phyloP scores from a whole-genome alignment of 2,113 vertebrate species.

The Zootoca vivipara region DNA sequence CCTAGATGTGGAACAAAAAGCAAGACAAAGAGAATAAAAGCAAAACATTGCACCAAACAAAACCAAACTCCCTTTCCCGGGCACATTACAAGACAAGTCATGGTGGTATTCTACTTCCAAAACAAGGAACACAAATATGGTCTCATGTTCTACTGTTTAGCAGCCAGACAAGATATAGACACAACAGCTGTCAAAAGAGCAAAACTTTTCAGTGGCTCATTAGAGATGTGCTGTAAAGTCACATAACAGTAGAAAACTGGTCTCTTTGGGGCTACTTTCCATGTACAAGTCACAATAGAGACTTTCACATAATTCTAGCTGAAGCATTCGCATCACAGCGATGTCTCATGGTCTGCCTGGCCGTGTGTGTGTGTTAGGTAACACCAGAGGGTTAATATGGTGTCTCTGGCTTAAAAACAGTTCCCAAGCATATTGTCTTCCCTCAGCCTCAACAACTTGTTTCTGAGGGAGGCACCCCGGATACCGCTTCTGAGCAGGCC shows the following conservation, averaged over 20 bases:
- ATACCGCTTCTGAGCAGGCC: not conserved
- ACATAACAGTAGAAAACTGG: not conserved
- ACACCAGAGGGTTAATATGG: not conserved
- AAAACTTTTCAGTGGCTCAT: not conserved
- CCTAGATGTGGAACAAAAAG: constrained; percentile 71
- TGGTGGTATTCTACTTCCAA: not conserved
- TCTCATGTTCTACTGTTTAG: not conserved
- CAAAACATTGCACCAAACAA: not conserved
- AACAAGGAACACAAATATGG: not conserved
- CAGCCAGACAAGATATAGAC: not conserved
- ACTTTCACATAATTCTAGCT: not conserved
- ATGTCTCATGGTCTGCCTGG: not conserved
- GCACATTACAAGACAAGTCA: not conserved
- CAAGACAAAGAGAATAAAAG: not conserved
- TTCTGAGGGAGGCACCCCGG: not conserved
- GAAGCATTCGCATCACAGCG: not conserved
- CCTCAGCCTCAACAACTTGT: not conserved
- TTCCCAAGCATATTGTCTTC: not conserved
- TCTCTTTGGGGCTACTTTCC: not conserved
- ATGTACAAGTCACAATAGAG: not conserved
- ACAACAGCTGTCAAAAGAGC: not conserved
- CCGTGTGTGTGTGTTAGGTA: not conserved
- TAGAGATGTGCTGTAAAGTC: not conserved
- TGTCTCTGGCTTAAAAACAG: not conserved
- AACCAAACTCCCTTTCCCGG: not conserved